Evolutionary conservation across 2,888 invertebrate genomes (phyloP), one percentile per base, ranked within the genome.

Genomic region (Lasioglossum zephyrum): DNA sequence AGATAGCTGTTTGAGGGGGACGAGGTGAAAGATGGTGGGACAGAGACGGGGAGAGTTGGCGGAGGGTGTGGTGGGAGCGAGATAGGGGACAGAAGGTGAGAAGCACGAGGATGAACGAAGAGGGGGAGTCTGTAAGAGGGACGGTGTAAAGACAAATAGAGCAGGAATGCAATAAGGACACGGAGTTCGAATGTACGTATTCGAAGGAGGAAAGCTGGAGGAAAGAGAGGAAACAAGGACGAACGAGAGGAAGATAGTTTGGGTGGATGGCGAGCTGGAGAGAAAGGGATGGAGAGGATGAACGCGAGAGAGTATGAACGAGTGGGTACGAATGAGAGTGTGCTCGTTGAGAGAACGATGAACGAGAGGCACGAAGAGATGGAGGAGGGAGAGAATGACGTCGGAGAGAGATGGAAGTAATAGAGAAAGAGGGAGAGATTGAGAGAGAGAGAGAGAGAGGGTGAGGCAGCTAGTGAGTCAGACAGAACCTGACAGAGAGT

Each of bases 141-240:
- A 88, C 81, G 82, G 82, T 86, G 86, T 81, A 86, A 86, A 86
- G 86, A 86, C 86, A 86, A 85, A 87, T 86, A 87, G 87, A 82
- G 81, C 77, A 74, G 78, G 88, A 80, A 79, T 88, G 79, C 85
- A 79, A 88, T 88, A 82, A 85, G 79, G 88, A 88, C 85, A 78
- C 53, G 81, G 77, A 83, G 79, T 69, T 74, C 76, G 88, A 85
- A 80, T 76, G 78, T 84, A 82, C 77, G 63, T 85, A 81, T 78
- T 75, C 77, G 44, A 77, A 77, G 53, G 85, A 49, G 86, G 44
- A 22, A n/a, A 41, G 47, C 13, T 69, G 75, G 36, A n/a, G 31
- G 36, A 41, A 31, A 31, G 31, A 63, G 36, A 26, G 36, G 22
- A 22, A 53, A 75, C 22, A 16, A 74, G 13, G 72, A 73, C 57